These are phyloP conservation scores for Oscheius sp. DNA, from an alignment of 2,888 invertebrate genomes.

Conservation along the genomic window DNA sequence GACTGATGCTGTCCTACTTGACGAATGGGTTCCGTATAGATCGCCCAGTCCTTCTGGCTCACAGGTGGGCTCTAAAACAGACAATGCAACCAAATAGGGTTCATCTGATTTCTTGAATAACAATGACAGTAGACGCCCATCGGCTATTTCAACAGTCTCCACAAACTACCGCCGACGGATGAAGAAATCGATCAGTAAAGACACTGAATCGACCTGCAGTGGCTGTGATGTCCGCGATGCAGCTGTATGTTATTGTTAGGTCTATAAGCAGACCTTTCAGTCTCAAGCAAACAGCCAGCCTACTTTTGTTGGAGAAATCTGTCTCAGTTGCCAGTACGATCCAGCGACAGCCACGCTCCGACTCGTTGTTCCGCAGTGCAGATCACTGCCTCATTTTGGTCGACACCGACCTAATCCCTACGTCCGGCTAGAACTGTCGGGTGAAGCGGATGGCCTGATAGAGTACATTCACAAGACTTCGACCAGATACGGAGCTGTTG, in stretches of 20 bases:
- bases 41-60: conserved; percentile 17
- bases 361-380: conserved; percentile 24
- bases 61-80: not conserved
- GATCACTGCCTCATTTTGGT: conserved; percentile 38
- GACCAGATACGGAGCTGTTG: conserved; percentile 8
- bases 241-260: not conserved
- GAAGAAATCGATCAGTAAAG: conserved; percentile 28
- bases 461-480: conserved; percentile 11
- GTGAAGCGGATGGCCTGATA: not conserved
- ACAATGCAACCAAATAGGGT: not conserved
- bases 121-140: conserved; percentile 27
- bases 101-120: conserved; percentile 29
- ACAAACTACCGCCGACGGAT: not conserved
- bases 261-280: conserved; percentile 1
- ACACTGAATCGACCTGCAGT: conserved; percentile 31
- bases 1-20: conserved; percentile 15
- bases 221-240: conserved; percentile 23
- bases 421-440: conserved; percentile 21
- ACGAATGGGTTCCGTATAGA: conserved; percentile 26
- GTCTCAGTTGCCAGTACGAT: conserved; percentile 20
- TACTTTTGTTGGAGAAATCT: conserved; percentile 34
- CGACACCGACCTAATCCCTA: conserved; percentile 34
- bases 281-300: conserved; percentile 31
- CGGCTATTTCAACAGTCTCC: conserved; percentile 9
- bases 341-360: conserved; percentile 4